These are phyloP conservation scores for Struthidea cinerea DNA, from an alignment of 2,113 vertebrate genomes.

Conservation along the genomic window DNA sequence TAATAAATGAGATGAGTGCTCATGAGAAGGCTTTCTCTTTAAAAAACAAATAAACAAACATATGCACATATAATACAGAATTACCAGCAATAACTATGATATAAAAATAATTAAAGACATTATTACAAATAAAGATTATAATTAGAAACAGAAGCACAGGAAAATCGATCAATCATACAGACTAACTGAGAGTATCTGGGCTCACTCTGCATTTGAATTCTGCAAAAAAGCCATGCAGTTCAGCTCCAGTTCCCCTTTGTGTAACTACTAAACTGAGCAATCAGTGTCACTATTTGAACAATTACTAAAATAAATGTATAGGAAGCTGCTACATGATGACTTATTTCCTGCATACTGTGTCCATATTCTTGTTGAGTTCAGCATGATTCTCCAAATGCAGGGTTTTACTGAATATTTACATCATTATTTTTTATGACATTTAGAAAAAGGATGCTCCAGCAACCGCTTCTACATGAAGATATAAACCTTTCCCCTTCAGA, in stretches of 20 bases:
- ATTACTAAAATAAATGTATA: neutral
- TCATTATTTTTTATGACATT: neutral
- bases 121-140: neutral
- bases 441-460: neutral
- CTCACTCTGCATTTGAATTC: neutral
- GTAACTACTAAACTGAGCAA: neutral
- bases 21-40: neutral
- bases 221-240: neutral
- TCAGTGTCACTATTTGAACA: constrained; percentile 1
- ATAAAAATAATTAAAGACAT: neutral
- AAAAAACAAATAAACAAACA: neutral
- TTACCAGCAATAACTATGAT: neutral
- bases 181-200: neutral
- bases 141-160: neutral
- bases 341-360: neutral
- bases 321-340: neutral
- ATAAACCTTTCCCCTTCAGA: neutral
- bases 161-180: neutral
- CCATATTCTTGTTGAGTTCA: constrained; percentile 10
- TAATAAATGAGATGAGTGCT: neutral
- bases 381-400: neutral
- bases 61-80: neutral
- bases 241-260: neutral
- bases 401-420: neutral
- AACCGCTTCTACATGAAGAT: neutral